A percentile compares a stretch with the other conserved stretches of the same genome.
These are phyloP conservation scores for Spea bombifrons DNA, from an alignment of 2,113 vertebrate genomes.

Conservation along the genomic window DNA sequence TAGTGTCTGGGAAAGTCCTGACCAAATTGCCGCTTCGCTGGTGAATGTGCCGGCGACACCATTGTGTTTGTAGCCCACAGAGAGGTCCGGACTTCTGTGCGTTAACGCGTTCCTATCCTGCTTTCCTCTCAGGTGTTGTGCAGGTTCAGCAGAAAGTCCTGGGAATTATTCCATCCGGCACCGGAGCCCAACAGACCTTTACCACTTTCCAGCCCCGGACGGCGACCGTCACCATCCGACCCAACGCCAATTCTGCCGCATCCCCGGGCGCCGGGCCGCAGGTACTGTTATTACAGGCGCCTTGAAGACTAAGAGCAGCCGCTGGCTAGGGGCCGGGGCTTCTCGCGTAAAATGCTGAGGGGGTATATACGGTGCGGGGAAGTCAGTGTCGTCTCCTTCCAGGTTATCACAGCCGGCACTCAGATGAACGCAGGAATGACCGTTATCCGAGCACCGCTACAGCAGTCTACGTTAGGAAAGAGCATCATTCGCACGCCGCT, in stretches of 20 bases:
- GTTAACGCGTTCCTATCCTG: not conserved
- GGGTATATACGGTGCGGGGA: not conserved
- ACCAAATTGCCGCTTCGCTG: conserved; percentile 93
- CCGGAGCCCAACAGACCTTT: conserved; percentile 84
- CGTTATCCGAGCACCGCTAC: conserved; percentile 84
- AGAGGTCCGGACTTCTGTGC: not conserved
- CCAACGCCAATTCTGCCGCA: conserved; percentile 68
- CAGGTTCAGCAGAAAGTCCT: conserved; percentile 90
- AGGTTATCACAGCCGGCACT: conserved; percentile 79
- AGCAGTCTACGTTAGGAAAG: conserved; percentile 78
- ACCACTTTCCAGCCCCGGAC: conserved; percentile 92
- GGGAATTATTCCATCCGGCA: conserved; percentile 90
- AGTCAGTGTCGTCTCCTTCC: not conserved
- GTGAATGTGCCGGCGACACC: conserved; percentile 95
- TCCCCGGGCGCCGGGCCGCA: conserved; percentile 70
- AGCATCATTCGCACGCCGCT: conserved; percentile 86
- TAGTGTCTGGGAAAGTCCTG: conserved; percentile 90
- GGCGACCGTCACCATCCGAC: conserved; percentile 85
- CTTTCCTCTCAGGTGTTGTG: conserved; percentile 65
- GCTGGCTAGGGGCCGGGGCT: too few species aligned
- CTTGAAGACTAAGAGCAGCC: too few species aligned
- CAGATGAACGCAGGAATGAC: conserved; percentile 90
- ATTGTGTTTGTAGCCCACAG: conserved; percentile 55
- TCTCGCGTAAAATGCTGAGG: too few species aligned
- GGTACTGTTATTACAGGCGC: not conserved